These are phyloP conservation scores for Sitobion miscanthi DNA, from an alignment of 1,140 invertebrate species.

Conservation along the genomic window DNA sequence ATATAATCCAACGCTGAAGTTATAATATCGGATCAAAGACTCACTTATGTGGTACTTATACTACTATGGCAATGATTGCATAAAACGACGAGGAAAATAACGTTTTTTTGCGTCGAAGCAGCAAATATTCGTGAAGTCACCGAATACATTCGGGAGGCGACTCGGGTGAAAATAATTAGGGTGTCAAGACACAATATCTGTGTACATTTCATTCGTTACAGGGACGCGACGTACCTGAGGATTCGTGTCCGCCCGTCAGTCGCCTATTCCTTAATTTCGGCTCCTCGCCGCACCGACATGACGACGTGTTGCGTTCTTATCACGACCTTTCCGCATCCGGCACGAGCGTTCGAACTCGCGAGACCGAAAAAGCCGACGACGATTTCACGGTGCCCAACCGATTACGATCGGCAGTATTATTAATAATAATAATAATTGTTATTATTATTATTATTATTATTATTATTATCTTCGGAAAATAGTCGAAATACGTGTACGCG, in stretches of 20 bases:
- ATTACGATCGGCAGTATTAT: not conserved
- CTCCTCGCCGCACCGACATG: not conserved
- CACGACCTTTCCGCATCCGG: not conserved
- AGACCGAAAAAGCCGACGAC: not conserved
- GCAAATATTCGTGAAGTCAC: not conserved
- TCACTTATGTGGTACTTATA: not conserved
- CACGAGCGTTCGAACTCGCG: not conserved
- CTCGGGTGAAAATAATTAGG: not conserved
- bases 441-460: not conserved
- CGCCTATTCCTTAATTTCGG: not conserved
- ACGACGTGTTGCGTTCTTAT: not conserved
- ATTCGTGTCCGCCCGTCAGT: not conserved
- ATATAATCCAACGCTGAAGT: not conserved
- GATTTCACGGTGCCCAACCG: not conserved
- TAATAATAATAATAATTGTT: too few species aligned
- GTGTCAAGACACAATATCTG: not conserved
- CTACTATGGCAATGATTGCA: not conserved
- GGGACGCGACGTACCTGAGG: not conserved
- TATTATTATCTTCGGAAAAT: not conserved
- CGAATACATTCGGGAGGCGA: not conserved
- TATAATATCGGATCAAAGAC: not conserved
- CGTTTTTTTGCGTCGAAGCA: too few species aligned
- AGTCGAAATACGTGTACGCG: not conserved
- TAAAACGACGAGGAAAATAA: not conserved
- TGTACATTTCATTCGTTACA: not conserved